Evolutionary conservation across 2,888 invertebrate genomes (phyloP).

Genomic region (Sisyra nigra): DNA sequence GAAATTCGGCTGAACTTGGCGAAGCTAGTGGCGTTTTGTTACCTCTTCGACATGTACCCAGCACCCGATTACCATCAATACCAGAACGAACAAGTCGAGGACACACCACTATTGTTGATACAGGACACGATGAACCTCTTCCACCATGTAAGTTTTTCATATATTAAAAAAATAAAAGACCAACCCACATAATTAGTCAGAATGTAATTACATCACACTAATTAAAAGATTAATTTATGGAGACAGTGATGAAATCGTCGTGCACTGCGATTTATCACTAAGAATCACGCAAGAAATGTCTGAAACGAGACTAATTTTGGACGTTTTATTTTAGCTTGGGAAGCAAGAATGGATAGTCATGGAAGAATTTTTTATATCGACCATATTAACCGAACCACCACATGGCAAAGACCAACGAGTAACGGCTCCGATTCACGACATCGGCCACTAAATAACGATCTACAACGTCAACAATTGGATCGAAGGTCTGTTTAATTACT

Average conservation of each 20-base stretch:
- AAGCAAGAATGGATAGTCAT: constrained; percentile 91
- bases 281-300: too few species aligned
- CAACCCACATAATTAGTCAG: too few species aligned
- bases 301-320: not conserved
- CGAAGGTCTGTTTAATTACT: constrained; percentile 24
- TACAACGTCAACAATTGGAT: constrained; percentile 50
- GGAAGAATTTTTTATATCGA: constrained; percentile 96
- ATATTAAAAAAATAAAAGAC: too few species aligned
- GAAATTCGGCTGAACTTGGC: constrained; percentile 27
- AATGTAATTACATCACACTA: too few species aligned
- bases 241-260: too few species aligned
- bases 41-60: constrained; percentile 51
- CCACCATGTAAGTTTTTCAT: constrained; percentile 53
- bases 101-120: constrained; percentile 27
- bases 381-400: constrained; percentile 89
- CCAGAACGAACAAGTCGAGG: constrained; percentile 48
- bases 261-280: too few species aligned
- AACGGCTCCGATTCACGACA: constrained; percentile 29
- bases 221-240: too few species aligned
- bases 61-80: constrained; percentile 64
- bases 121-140: constrained; percentile 62
- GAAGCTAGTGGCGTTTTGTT: constrained; percentile 29
- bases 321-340: constrained; percentile 59
- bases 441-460: constrained; percentile 36
- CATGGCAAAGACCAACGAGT: constrained; percentile 76